Evolutionary conservation across 2,888 invertebrate genomes (phyloP).

Genomic region (Drosophila neotestacea): DNA sequence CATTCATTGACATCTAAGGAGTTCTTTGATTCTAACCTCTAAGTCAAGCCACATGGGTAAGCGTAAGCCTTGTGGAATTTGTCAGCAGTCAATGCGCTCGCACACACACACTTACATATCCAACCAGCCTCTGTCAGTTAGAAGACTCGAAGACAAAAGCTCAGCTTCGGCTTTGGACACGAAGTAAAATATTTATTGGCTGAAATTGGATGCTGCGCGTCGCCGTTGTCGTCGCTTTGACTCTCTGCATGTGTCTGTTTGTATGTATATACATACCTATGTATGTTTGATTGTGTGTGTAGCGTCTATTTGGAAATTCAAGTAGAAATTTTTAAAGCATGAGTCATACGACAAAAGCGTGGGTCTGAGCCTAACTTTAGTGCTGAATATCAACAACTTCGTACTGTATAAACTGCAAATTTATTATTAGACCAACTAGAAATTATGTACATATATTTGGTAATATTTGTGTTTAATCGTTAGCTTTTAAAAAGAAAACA

Average conservation of each 20-base stretch:
- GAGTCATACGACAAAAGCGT: slow-evolving; percentile 67
- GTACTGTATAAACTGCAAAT: slow-evolving; percentile 9
- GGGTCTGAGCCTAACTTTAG: slow-evolving; percentile 47
- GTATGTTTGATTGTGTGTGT: slow-evolving; percentile 32
- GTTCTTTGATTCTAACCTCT: slow-evolving; percentile 62
- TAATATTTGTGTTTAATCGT: neutral
- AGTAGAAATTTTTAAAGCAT: slow-evolving; percentile 71
- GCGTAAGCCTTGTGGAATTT: slow-evolving; percentile 68
- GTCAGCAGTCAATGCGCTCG: slow-evolving; percentile 58
- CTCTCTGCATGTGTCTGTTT: slow-evolving; percentile 20
- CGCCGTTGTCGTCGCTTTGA: slow-evolving; percentile 33
- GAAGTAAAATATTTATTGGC: slow-evolving; percentile 74
- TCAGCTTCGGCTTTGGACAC: slow-evolving; percentile 61
- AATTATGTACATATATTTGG: no score
- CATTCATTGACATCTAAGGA: slow-evolving; percentile 70
- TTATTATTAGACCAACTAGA: neutral
- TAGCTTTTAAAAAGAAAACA: neutral
- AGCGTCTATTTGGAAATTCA: slow-evolving; percentile 77
- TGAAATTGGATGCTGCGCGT: slow-evolving; percentile 76
- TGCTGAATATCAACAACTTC: slow-evolving; percentile 18
- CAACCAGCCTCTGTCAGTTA: slow-evolving; percentile 43
- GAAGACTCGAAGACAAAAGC: slow-evolving; percentile 62
- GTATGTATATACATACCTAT: slow-evolving; percentile 20
- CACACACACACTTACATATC: slow-evolving; percentile 26
- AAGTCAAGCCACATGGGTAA: slow-evolving; percentile 67